Percentiles rank a stretch among this genome's conserved stretches.
Conservation (phyloP, 2,113 vertebrate genomes). For the Laticauda colubrina region DNA sequence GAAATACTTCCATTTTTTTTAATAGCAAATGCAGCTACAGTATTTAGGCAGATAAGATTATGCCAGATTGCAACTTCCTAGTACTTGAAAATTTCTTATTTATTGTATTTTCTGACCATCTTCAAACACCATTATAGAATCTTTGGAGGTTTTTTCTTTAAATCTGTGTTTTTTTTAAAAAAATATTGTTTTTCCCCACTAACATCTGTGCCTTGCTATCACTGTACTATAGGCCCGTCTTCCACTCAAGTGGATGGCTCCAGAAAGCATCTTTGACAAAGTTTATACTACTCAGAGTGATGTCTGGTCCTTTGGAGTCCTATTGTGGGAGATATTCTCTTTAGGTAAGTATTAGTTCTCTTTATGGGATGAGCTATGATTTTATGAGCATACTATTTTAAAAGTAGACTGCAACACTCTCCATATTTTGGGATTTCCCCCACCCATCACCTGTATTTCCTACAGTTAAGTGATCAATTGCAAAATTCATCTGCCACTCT, state of each 20-base stretch:
- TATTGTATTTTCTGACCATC: not conserved
- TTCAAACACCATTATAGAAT: not conserved
- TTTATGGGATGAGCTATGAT: not conserved
- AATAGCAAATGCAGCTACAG: not conserved
- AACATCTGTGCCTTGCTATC: not conserved
- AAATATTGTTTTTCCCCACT: not conserved
- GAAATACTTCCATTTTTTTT: not conserved
- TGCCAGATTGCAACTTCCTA: not conserved
- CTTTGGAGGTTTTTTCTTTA: too few species aligned
- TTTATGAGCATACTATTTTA: not conserved
- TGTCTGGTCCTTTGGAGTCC: conserved; percentile 97
- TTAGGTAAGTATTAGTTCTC: conserved; percentile 76
- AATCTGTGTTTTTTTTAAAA: not conserved
- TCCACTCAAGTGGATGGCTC: conserved; percentile 99
- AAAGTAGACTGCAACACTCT: not conserved
- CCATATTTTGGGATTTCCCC: not conserved
- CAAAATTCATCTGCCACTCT: not conserved
- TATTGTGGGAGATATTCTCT: conserved; percentile 99
- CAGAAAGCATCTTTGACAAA: conserved; percentile 98
- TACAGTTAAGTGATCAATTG: not conserved
- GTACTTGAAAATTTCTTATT: not conserved
- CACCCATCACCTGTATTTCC: not conserved
- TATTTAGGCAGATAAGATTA: not conserved
- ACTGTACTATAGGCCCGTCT: conserved; percentile 82
- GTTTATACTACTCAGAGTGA: conserved; percentile 97